phyloP scores from a whole-genome alignment of 2,113 vertebrate genomes.

The Benitochromis conjunctus region DNA sequence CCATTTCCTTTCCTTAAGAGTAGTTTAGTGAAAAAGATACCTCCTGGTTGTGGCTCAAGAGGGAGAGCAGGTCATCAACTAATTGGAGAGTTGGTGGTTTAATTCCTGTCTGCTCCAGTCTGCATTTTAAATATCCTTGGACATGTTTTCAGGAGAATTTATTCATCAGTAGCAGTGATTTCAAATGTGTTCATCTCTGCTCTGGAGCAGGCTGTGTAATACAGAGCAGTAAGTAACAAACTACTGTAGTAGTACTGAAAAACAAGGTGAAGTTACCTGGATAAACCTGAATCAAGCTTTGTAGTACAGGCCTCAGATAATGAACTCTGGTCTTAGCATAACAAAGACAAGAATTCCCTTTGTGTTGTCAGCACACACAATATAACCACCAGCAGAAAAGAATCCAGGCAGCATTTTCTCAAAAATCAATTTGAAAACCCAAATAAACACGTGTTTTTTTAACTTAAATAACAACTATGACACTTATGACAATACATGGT shows the following conservation, averaged over 20 bases:
- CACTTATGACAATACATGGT: constrained; percentile 51
- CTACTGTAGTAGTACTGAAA: background rate
- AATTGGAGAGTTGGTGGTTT: background rate
- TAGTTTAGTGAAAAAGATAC: background rate
- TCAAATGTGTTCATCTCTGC: background rate
- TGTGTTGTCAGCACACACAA: background rate
- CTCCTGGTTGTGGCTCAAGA: background rate
- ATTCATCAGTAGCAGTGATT: background rate
- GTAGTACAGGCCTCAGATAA: background rate
- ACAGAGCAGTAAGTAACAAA: background rate
- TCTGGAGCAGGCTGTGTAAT: background rate
- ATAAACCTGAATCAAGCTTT: background rate
- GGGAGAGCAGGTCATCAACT: background rate
- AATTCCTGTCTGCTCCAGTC: background rate
- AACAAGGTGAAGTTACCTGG: background rate
- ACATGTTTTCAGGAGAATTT: background rate
- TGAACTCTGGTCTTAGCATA: background rate
- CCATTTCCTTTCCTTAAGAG: background rate
- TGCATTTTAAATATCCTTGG: background rate
- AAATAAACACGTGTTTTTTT: background rate
- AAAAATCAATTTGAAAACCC: background rate
- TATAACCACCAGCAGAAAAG: background rate
- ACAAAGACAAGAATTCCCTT: too few species aligned
- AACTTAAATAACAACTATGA: background rate
- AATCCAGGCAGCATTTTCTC: background rate